Percentiles rank a stretch among this genome's conserved stretches.
Evolutionary conservation across 1,140 invertebrate genomes (phyloP).

Genomic region (Cyrtorhinus lividipennis): DNA sequence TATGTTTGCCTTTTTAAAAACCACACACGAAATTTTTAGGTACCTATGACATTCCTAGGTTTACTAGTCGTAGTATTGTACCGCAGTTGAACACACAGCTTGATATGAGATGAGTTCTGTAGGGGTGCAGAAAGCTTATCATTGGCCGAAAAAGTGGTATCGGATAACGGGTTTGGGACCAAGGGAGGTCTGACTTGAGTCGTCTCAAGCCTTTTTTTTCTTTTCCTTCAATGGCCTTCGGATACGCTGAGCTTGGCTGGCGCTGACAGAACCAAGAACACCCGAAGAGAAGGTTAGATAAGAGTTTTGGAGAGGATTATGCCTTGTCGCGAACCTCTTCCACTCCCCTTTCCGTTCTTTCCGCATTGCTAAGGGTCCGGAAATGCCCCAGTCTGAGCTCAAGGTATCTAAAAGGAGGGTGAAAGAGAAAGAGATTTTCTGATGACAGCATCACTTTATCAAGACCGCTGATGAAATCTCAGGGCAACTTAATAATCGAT

Average conservation of each 20-base stretch:
- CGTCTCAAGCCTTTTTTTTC: too few species aligned
- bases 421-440: neutral
- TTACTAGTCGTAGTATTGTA: too few species aligned
- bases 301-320: neutral
- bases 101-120: too few species aligned
- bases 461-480: neutral
- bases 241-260: neutral
- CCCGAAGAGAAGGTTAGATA: neutral
- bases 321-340: neutral
- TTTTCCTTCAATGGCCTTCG: neutral
- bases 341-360: neutral
- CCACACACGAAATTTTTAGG: too few species aligned
- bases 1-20: too few species aligned
- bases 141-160: too few species aligned
- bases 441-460: neutral
- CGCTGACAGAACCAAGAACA: neutral
- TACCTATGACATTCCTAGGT: too few species aligned
- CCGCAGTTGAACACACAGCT: too few species aligned
- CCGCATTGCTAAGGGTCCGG: too few species aligned
- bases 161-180: too few species aligned
- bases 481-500: neutral
- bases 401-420: neutral
- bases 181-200: too few species aligned
- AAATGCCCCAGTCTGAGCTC: neutral
- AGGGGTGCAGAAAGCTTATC: too few species aligned